These are phyloP conservation scores for Phataginus tricuspis DNA, from an alignment of 2,797 vertebrate species.

Conservation along the genomic window DNA sequence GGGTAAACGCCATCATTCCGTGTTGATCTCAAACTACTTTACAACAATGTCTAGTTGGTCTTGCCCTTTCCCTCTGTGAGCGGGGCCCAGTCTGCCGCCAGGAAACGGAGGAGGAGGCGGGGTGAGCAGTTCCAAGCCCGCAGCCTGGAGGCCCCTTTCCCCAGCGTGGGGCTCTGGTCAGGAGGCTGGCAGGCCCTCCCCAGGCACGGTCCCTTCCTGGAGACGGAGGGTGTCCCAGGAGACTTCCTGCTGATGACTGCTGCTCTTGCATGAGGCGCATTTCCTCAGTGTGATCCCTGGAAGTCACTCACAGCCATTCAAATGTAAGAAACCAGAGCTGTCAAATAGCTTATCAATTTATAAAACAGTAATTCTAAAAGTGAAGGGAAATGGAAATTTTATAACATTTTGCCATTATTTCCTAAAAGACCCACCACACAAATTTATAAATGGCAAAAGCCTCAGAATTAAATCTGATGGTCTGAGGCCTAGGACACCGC, in stretches of 20 bases:
- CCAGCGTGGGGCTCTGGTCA: fast-evolving
- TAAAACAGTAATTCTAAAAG: not conserved
- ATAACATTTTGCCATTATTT: not conserved
- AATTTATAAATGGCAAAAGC: not conserved
- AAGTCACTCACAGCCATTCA: not conserved
- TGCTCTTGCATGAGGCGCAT: fast-evolving
- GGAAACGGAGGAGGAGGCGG: not conserved
- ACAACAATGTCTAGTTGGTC: fast-evolving
- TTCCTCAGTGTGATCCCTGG: not conserved
- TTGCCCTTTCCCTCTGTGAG: not conserved
- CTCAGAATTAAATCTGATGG: not conserved
- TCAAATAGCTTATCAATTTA: not conserved
- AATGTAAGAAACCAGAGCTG: not conserved
- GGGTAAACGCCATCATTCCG: not conserved
- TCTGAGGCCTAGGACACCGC: not conserved
- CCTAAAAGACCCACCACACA: not conserved
- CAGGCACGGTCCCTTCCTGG: fast-evolving
- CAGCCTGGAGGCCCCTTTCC: not conserved
- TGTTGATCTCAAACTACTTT: not conserved
- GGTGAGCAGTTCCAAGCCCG: fast-evolving
- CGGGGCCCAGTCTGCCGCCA: too few species aligned
- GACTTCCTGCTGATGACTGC: not conserved
- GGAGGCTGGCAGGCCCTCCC: not conserved
- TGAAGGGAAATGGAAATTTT: not conserved
- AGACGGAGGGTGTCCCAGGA: too few species aligned